phyloP scores from a whole-genome alignment of 1,140 invertebrate genomes.

The Nylanderia fulva region DNA sequence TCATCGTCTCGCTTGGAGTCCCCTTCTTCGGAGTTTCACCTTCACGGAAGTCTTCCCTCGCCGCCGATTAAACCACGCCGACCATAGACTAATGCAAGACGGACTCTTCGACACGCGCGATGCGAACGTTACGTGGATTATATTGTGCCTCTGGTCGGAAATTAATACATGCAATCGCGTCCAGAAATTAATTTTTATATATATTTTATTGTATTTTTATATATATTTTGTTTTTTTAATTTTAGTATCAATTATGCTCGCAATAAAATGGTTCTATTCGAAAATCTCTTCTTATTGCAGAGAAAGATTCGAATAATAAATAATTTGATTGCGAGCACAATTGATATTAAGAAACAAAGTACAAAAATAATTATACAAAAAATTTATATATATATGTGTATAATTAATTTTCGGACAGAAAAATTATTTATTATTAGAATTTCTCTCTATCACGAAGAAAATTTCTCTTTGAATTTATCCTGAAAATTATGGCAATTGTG shows the following conservation, averaged over 20 bases:
- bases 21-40: slow-evolving; percentile 70
- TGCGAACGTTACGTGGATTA: slow-evolving; percentile 25
- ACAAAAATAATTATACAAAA: too few species aligned
- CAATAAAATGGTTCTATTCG: too few species aligned
- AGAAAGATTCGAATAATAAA: not conserved
- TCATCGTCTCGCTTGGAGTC: slow-evolving; percentile 53
- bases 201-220: too few species aligned
- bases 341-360: not conserved
- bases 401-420: too few species aligned
- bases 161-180: slow-evolving; percentile 6
- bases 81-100: slow-evolving; percentile 52
- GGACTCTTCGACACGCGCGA: slow-evolving; percentile 50
- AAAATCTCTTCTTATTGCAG: too few species aligned
- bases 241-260: not conserved
- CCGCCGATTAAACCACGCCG: slow-evolving; percentile 43
- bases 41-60: slow-evolving; percentile 66
- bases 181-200: slow-evolving; percentile 7
- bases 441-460: too few species aligned
- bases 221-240: too few species aligned
- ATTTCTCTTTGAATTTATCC: too few species aligned
- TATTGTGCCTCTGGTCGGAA: slow-evolving; percentile 27
- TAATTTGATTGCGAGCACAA: not conserved
- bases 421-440: too few species aligned
- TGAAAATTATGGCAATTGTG: too few species aligned
- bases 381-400: too few species aligned